Conservation (phyloP, 1,140 invertebrate genomes). For the Calephelis nemesis region DNA sequence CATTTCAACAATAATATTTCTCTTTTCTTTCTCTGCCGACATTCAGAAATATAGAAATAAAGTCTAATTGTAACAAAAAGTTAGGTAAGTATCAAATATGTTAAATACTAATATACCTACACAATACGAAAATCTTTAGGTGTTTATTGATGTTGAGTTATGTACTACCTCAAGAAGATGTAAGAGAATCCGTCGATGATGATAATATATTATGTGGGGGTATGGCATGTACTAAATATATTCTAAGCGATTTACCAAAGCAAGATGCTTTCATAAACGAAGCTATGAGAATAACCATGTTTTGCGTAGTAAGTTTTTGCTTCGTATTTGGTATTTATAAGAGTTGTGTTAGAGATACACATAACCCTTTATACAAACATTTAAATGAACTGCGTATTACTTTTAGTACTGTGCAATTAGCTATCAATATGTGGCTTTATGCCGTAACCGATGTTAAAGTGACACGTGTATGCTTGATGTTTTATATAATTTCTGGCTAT, state of each 20-base stretch:
- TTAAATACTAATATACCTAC: too few species aligned
- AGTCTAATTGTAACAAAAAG: too few species aligned
- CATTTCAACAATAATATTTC: too few species aligned
- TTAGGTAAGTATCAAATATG: too few species aligned
- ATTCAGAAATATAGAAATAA: too few species aligned
- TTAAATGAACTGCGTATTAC: background rate
- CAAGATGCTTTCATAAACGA: background rate
- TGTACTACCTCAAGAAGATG: background rate
- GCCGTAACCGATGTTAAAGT: background rate
- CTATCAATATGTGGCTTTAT: background rate
- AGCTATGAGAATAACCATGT: background rate
- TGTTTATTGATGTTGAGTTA: too few species aligned
- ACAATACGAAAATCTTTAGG: too few species aligned
- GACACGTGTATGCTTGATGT: background rate
- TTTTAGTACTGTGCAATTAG: background rate
- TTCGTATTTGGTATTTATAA: background rate
- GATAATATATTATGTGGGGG: background rate
- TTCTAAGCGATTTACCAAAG: background rate
- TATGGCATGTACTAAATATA: background rate
- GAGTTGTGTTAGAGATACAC: background rate
- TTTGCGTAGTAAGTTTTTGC: background rate
- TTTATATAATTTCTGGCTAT: slow-evolving; percentile 11
- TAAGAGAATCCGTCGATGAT: background rate
- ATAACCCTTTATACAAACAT: background rate
- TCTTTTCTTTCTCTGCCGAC: too few species aligned